Conservation (phyloP, 2,888 invertebrate species). For the Pyrrhosoma nymphula region DNA sequence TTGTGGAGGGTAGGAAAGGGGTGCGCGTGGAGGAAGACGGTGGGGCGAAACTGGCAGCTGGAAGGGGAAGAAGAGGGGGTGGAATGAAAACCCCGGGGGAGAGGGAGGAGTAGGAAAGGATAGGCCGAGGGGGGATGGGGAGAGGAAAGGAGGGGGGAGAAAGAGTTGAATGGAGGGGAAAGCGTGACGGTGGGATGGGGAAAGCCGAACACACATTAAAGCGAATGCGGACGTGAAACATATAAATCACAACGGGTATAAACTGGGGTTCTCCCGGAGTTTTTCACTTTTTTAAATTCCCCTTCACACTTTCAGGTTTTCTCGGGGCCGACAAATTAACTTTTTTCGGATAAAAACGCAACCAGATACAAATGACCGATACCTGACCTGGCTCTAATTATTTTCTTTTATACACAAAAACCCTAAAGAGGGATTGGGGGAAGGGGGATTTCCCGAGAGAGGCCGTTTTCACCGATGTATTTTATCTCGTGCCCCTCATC, state of each 20-base stretch:
- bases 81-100: background rate
- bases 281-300: constrained; percentile 22
- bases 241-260: constrained; percentile 36
- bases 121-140: too few relatives aligned
- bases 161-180: too few relatives aligned
- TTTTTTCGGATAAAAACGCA: constrained; percentile 3
- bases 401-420: background rate
- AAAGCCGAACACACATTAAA: background rate
- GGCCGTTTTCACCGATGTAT: background rate
- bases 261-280: background rate
- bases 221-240: background rate
- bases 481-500: background rate
- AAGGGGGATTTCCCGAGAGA: background rate
- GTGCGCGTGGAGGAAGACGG: too few relatives aligned
- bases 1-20: too few relatives aligned
- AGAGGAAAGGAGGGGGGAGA: too few relatives aligned
- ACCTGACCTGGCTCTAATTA: constrained; percentile 4
- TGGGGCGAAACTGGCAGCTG: too few relatives aligned
- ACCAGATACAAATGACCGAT: constrained; percentile 27
- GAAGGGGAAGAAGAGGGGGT: background rate
- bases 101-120: too few relatives aligned
- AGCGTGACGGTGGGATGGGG: background rate
- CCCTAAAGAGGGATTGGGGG: background rate
- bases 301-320: background rate
- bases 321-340: constrained; percentile 1